These are phyloP conservation scores for Struthio camelus DNA, from an alignment of 2,113 vertebrate species.

Conservation along the genomic window DNA sequence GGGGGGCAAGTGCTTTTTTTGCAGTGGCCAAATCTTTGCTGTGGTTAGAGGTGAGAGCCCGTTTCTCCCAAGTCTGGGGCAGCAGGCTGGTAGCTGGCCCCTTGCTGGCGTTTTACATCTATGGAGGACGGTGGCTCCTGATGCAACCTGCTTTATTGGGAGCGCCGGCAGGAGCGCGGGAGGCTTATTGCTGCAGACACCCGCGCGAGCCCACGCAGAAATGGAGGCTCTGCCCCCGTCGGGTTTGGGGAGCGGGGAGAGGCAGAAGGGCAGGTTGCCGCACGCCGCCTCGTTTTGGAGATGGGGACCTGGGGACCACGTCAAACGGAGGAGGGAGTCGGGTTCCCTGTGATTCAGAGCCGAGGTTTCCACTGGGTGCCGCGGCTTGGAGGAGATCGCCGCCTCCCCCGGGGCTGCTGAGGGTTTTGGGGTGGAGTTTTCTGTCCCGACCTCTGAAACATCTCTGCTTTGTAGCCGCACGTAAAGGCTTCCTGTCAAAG, in stretches of 20 bases:
- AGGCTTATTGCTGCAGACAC: too few species aligned
- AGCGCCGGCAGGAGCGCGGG: not conserved
- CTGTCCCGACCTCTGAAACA: not conserved
- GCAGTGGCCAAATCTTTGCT: too few species aligned
- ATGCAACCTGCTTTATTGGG: fast-evolving
- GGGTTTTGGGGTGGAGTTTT: not conserved
- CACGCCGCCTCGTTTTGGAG: fast-evolving
- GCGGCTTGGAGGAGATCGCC: not conserved
- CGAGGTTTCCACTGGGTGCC: not conserved
- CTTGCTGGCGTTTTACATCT: not conserved
- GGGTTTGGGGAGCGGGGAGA: fast-evolving
- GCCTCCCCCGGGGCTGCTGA: not conserved
- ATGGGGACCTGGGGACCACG: not conserved
- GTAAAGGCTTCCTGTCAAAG: not conserved
- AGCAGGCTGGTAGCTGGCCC: fast-evolving
- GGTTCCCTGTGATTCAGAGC: not conserved
- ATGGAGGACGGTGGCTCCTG: not conserved
- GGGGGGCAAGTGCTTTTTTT: too few species aligned
- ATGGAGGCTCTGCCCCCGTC: too few species aligned
- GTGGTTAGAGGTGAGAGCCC: too few species aligned
- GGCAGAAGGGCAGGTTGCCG: not conserved
- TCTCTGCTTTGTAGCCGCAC: not conserved
- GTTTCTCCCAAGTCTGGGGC: not conserved
- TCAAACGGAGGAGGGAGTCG: not conserved
- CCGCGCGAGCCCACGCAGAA: too few species aligned